Base-by-base conservation (phyloP, 2,888 invertebrate genomes). In the Xylocampa areola region DNA sequence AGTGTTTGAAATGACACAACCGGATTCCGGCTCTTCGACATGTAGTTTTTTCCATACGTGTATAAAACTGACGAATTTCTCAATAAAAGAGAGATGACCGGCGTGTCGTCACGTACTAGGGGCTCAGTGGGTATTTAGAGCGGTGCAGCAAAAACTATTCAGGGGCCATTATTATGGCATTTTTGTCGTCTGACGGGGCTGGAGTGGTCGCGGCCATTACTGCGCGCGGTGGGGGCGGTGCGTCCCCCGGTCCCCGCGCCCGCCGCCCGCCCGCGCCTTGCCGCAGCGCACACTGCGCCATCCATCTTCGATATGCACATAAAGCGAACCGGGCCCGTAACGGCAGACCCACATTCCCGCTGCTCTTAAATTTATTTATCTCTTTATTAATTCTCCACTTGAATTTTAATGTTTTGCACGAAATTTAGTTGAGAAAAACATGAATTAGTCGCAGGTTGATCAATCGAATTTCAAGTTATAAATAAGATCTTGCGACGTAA, bases 1-100 rank as follows among this genome's bases (percentile, higher is more conserved):
- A 94, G 94, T 94, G 94, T 94, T 94, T 93, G 93, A 94, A 94
- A 94, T 94, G 94, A 90, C 94, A 91, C 94, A 92, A 92, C 91
- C 84, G 92, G 93, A 93, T 93, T 92, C 93, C 88, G 81, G 80
- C 76, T 82, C 80, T 85, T 81, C 73, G 83, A 85, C 84, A 85
- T 88, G 85, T 84, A 81, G 79, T 88, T 92, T 92, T 74, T 91
- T 90, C 84, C 79, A 79, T 73, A 74, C 75, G 80, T 79, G 83
- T 86, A 91, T 92, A 90, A 91, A 92, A 92, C 94, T 94, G 93
- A 93, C 94, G 92, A 92, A 93, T 94, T 94, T 94, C 93, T 94
- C 93, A 94, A 94, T 94, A 94, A 89, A 91, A 93, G 90, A 90
- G 91, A 90, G 92, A 92, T 91, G 91, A 88, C 86, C 88, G 85